Conservation (phyloP, 2,888 invertebrate species). For the Cephus nigrinus region DNA sequence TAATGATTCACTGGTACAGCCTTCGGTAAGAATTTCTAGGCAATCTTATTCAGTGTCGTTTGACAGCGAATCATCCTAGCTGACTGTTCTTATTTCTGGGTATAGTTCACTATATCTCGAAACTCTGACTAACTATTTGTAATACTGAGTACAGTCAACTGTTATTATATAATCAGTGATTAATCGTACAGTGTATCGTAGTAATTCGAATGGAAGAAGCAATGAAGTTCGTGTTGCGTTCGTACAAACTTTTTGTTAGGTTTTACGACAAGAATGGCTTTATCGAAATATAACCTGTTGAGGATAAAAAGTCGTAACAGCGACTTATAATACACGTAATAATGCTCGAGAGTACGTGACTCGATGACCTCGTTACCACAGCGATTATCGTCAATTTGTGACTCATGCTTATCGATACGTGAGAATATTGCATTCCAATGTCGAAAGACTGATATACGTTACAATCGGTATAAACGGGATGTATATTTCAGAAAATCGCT, state of each 20-base stretch:
- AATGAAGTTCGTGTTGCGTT: neutral
- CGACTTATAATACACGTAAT: neutral
- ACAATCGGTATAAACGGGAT: neutral
- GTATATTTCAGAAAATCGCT: neutral
- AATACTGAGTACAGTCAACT: neutral
- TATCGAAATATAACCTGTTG: neutral
- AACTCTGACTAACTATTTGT: neutral
- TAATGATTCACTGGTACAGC: neutral
- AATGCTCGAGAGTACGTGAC: neutral
- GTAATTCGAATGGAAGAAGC: neutral
- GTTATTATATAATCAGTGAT: neutral
- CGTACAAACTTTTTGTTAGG: neutral
- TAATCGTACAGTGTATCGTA: neutral
- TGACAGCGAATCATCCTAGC: neutral
- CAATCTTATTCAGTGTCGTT: neutral
- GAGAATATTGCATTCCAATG: neutral
- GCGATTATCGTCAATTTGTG: neutral
- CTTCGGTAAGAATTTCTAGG: neutral
- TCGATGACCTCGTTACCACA: neutral
- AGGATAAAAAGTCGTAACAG: neutral
- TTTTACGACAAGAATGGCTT: neutral
- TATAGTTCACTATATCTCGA: neutral
- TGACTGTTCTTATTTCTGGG: neutral
- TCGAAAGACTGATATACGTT: neutral
- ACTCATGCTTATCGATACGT: neutral